Conservation (phyloP, 2,888 invertebrate genomes). For the Meta bourneti region DNA sequence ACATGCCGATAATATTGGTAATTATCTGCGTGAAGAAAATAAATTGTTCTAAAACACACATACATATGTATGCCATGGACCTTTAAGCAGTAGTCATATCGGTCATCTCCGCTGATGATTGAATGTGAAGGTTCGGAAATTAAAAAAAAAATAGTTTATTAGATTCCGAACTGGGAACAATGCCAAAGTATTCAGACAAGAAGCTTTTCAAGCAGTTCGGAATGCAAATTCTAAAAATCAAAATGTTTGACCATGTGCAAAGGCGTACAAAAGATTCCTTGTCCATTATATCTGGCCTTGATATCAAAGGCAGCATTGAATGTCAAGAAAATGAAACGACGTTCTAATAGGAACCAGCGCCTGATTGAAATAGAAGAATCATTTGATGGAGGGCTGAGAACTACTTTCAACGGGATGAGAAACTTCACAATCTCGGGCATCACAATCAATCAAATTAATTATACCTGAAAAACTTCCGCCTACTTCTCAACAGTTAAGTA, state of each 20-base stretch:
- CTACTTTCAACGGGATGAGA: neutral
- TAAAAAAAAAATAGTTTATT: neutral
- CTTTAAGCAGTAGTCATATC: neutral
- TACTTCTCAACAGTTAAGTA: neutral
- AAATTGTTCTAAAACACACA: too few species aligned
- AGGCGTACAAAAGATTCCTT: conserved; percentile 53
- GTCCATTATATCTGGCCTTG: conserved; percentile 46
- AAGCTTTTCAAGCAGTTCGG: conserved; percentile 44
- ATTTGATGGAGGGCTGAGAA: neutral
- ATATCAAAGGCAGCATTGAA: conserved; percentile 38
- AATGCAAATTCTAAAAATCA: conserved; percentile 15
- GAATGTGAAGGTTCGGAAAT: too few species aligned
- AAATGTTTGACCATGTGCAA: conserved; percentile 12
- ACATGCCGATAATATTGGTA: too few species aligned
- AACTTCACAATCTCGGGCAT: neutral
- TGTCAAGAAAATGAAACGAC: neutral
- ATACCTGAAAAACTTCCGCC: neutral
- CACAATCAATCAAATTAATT: neutral
- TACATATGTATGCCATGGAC: neutral
- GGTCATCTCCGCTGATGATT: neutral
- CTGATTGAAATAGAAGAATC: neutral
- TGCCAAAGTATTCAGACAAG: conserved; percentile 50
- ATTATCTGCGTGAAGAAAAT: too few species aligned
- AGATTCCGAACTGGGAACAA: conserved; percentile 30
- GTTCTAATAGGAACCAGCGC: neutral